Evolutionary conservation across 1,140 invertebrate genomes (phyloP).

Genomic region (Dreissena polymorpha): DNA sequence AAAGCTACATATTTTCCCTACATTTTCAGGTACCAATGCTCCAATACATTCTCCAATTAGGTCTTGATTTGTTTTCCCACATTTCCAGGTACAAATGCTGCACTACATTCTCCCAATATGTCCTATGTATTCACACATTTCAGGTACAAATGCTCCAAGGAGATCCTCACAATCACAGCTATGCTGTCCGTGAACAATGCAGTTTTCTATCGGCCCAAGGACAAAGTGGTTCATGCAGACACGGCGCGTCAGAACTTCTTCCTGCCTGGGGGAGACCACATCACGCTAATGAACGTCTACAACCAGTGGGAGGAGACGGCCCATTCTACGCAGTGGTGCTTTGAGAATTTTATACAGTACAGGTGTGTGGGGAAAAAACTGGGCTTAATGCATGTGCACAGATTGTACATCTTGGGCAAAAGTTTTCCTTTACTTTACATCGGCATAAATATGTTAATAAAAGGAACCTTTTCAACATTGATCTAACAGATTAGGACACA

Average conservation of each 20-base stretch:
- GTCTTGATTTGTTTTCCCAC: too few relatives aligned
- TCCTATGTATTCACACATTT: not conserved
- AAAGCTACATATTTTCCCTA: too few relatives aligned
- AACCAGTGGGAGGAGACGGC: slow-evolving; percentile 97
- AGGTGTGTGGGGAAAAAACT: too few relatives aligned
- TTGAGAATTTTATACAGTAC: slow-evolving; percentile 99
- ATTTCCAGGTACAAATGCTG: too few relatives aligned
- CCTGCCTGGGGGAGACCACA: slow-evolving; percentile 94
- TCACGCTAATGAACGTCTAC: slow-evolving; percentile 97
- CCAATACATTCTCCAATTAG: slow-evolving; percentile 93
- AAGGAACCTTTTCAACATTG: too few relatives aligned
- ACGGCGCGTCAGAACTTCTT: slow-evolving; percentile 98
- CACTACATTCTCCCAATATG: too few relatives aligned
- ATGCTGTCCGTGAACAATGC: slow-evolving; percentile 99
- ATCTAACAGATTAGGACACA: too few relatives aligned
- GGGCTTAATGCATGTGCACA: too few relatives aligned
- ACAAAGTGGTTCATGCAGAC: slow-evolving; percentile 99
- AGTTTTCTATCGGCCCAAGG: slow-evolving; percentile 99
- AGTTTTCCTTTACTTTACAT: too few relatives aligned
- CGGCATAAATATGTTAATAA: too few relatives aligned
- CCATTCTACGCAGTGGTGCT: slow-evolving; percentile 98
- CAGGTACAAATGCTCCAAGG: slow-evolving; percentile 96
- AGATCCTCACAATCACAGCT: slow-evolving; percentile 97
- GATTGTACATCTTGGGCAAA: too few relatives aligned
- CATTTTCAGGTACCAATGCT: slow-evolving; percentile 90